Conservation (phyloP, 2,113 vertebrate genomes). For the Neodon shergylaensis region DNA sequence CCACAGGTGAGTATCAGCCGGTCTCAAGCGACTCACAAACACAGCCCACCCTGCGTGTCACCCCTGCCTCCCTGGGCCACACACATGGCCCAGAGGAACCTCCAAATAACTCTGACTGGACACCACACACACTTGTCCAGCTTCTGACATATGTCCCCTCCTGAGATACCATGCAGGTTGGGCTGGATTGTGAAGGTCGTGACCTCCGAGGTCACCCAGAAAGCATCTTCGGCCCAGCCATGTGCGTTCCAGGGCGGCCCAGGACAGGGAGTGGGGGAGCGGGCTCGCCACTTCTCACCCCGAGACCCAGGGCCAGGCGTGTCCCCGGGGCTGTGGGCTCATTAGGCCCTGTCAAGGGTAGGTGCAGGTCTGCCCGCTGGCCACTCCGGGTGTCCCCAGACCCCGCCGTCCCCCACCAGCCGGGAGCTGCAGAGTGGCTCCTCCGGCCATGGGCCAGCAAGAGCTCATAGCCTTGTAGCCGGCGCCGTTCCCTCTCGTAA, state of each 20-base stretch:
- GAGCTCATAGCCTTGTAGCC: slow-evolving; percentile 83
- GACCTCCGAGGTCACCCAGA: slow-evolving; percentile 67
- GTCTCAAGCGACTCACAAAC: slow-evolving; percentile 87
- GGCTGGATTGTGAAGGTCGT: slow-evolving; percentile 88
- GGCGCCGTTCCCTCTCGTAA: slow-evolving; percentile 87
- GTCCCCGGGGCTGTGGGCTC: slow-evolving; percentile 71
- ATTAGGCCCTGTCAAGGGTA: slow-evolving; percentile 84
- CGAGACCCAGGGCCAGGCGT: slow-evolving; percentile 79
- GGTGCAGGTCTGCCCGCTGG: slow-evolving; percentile 85
- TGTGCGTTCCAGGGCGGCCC: slow-evolving; percentile 50
- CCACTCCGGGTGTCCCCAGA: slow-evolving; percentile 83
- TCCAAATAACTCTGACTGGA: not conserved
- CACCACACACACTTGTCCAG: too few species aligned
- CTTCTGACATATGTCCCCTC: accelerated
- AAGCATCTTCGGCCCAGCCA: slow-evolving; percentile 63
- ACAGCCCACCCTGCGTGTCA: slow-evolving; percentile 89
- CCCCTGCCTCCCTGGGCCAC: not conserved
- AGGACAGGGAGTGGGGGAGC: slow-evolving; percentile 59
- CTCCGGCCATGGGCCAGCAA: slow-evolving; percentile 79
- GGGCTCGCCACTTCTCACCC: slow-evolving; percentile 49
- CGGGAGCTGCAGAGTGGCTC: not conserved
- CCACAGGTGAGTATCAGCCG: slow-evolving; percentile 94
- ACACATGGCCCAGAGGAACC: not conserved
- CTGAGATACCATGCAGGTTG: slow-evolving; percentile 81
- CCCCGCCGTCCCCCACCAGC: not conserved